Base-by-base conservation (phyloP, 2,113 vertebrate genomes). In the Corythornis vintsioides region DNA sequence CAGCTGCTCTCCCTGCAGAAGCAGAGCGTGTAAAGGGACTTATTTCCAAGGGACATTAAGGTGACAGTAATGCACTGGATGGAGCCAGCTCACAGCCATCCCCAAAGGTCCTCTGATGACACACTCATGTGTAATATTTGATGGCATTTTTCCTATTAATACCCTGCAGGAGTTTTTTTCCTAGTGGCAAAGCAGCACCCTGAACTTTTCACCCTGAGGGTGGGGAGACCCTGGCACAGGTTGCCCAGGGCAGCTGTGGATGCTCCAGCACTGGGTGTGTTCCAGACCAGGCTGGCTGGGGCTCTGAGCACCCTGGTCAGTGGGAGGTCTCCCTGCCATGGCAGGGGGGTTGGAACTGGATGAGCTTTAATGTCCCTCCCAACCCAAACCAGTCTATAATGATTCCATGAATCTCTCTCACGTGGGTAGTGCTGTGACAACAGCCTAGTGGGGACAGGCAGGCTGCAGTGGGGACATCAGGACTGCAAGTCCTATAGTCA, bases 111-210 rank as follows among this genome's bases (percentile, higher is more conserved):
- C 20, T 47, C 40, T 25, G 53, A 47, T 26, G 42, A n/a, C 8
- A 1, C 7, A 7, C 9, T 0, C 10, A 2, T 0, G 0, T 4
- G 12, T 1, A n/a, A 25, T 10, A 9, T 29, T 19, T 6, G 72
- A 20, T 43, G 65, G 38, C 2, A 1, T 11, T 52, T 63, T 40
- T 35, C 50, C 73, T 52, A 14, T 77, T 33, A 31, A 48, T 40
- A 29, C 63, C 7, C 26, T 10, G 66, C 20, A 5, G 11, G 67
- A 33, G n/a, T 24, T 25, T 18, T 5, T 31, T 20, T 64, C 38
- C 0, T 16, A 48, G 59, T 13, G 2, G 59, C 29, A 7, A 13
- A 55, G 31, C 82, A 43, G 55, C 35, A 3, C 53, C n/a, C 5
- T 6, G 16, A 53, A 6, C 17, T 2, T 25, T 52, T 26, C 50